Conservation (phyloP, 2,888 invertebrate genomes). For the Gymnocheta viridis region DNA sequence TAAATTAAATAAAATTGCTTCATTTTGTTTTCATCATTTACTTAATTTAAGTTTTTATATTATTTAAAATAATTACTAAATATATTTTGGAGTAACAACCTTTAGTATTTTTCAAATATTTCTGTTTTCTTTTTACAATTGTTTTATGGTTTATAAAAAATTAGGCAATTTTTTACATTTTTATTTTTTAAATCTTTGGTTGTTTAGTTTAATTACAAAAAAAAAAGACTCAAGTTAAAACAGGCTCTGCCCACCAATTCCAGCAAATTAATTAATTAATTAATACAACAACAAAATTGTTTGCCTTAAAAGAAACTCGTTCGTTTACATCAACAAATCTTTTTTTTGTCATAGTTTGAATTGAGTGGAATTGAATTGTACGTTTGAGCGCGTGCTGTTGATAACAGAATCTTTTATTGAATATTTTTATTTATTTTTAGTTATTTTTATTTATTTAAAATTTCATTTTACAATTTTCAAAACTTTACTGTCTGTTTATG, state of each 20-base stretch:
- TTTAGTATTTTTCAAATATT: slow-evolving; percentile 54
- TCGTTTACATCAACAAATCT: neutral
- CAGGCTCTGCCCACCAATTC: neutral
- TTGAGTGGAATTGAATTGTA: too few species aligned
- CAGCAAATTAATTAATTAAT: neutral
- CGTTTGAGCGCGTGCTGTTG: neutral
- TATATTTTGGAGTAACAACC: slow-evolving; percentile 62
- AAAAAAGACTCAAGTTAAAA: neutral
- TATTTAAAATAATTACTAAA: slow-evolving; percentile 39
- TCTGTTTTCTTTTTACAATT: slow-evolving; percentile 33
- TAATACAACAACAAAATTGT: neutral
- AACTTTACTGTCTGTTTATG: too few species aligned
- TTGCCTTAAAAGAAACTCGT: neutral
- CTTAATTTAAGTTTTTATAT: neutral
- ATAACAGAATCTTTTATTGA: neutral
- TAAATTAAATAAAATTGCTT: slow-evolving; percentile 56
- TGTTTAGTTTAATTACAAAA: slow-evolving; percentile 42
- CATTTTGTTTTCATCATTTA: neutral
- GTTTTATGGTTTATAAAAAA: slow-evolving; percentile 17
- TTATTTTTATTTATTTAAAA: too few species aligned
- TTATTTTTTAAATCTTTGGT: slow-evolving; percentile 69
- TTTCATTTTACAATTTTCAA: too few species aligned
- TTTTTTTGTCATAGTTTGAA: neutral
- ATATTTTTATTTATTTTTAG: neutral
- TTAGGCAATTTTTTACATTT: slow-evolving; percentile 19